Evolutionary conservation across 2,113 vertebrate genomes (phyloP), one percentile per base, ranked within the genome.

Genomic region (Ursus arctos): DNA sequence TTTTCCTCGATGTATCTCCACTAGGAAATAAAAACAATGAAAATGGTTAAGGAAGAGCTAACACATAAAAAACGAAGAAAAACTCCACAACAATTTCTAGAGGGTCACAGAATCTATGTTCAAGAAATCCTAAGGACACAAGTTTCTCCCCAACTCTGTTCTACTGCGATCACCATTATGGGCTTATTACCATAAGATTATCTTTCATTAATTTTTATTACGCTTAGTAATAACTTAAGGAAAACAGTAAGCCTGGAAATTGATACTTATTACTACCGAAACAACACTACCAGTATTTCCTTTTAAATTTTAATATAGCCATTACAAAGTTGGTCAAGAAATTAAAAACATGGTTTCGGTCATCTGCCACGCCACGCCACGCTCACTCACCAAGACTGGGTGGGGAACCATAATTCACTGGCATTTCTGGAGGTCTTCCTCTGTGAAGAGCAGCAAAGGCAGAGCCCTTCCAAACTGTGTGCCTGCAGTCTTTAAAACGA

Each of bases 381-480:
- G 21, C 74, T 79, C 82, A 88, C 99, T 94, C 98, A 99, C 99
- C 99, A 15, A 99, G 97, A 80, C 98, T 99, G 61, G 99, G 99
- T 84, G 99, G 99, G 90, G 98, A 98, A 95, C 98, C 99, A 97
- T 98, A 99, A 97, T 99, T 99, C 67, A 99, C 99, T 89, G 99
- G 99, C 98, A 99, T 99, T 99, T 99, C 99, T 67, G 99, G 99
- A 97, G 99, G 99, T 98, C 99, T 99, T 98, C 99, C 99, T 99
- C 99, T 99, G 53, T 99, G 99, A 97, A 99, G 99, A 97, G 99
- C 99, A 98, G 99, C 99, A 99, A 99, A 99, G 91, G 99, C 99
- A 97, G 99, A 99, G 98, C 99, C 98, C 98, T 99, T 99, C 99
- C 99, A 99, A 94, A 99, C 98, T 92, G 99, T 98, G 96, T 95